A percentile compares a stretch with the other conserved stretches of the same genome.
phyloP scores from a whole-genome alignment of 2,888 invertebrate species.

The Thereva nobilitata region DNA sequence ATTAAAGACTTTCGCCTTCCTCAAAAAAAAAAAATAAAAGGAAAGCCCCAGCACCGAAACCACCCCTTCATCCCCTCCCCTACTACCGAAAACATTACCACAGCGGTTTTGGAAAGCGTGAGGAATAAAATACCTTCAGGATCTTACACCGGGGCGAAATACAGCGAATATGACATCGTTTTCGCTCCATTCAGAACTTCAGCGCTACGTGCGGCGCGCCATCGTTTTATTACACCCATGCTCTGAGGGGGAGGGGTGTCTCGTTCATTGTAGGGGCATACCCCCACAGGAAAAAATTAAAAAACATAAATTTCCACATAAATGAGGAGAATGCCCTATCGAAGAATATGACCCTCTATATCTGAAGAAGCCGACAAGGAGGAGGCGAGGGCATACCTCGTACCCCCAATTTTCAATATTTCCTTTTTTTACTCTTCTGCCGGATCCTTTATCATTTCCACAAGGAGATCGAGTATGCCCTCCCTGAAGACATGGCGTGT shows the following conservation, averaged over 20 bases:
- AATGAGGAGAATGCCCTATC: constrained; percentile 14
- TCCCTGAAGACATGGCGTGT: too few relatives aligned
- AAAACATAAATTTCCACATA: constrained; percentile 14
- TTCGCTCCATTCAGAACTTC: neutral
- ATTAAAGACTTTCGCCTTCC: constrained; percentile 15
- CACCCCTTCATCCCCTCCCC: too few relatives aligned
- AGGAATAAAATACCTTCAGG: too few relatives aligned
- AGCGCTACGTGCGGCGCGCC: neutral
- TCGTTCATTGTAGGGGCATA: neutral
- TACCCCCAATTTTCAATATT: constrained; percentile 1
- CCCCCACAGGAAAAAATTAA: constrained; percentile 9
- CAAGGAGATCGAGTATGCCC: too few relatives aligned
- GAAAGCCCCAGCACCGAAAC: too few relatives aligned
- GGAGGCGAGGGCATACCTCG: too few relatives aligned
- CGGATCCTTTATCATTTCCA: constrained; percentile 2
- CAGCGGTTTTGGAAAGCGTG: too few relatives aligned
- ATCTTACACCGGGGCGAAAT: too few relatives aligned
- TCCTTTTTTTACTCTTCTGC: constrained; percentile 3
- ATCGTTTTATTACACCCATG: constrained; percentile 14
- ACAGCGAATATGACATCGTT: constrained; percentile 2
- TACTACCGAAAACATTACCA: too few relatives aligned
- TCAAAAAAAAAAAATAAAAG: neutral
- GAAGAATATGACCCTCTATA: neutral
- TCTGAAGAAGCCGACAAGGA: too few relatives aligned
- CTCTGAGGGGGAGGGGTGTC: neutral